phyloP scores from a whole-genome alignment of 2,888 invertebrate genomes.

The Gasteruption jaculator region DNA sequence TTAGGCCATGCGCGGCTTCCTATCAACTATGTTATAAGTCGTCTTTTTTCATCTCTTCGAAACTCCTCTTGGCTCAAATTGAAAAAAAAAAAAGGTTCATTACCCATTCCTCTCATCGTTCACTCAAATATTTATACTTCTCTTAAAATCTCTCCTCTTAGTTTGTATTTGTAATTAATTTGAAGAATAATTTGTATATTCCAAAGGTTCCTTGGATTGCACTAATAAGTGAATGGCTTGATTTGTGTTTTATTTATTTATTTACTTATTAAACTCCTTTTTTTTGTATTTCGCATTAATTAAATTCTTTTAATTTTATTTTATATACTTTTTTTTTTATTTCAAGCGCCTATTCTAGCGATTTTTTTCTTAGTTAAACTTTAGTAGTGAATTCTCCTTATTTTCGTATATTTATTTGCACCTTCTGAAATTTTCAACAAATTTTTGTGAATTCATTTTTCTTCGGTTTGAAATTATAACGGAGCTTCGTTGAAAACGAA shows the following conservation, averaged over 20 bases:
- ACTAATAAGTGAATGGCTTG: constrained; percentile 16
- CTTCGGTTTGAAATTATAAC: too few species aligned
- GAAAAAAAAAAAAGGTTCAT: constrained; percentile 35
- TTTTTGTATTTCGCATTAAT: constrained; percentile 41
- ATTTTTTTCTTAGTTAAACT: constrained; percentile 34
- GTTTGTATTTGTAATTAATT: too few species aligned
- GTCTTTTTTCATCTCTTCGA: too few species aligned
- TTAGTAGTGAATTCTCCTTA: constrained; percentile 16
- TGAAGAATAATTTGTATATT: too few species aligned
- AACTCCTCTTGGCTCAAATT: constrained; percentile 49
- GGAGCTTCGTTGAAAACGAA: too few species aligned
- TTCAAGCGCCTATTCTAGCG: constrained; percentile 49
- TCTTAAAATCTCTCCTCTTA: too few species aligned
- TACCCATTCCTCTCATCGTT: not conserved
- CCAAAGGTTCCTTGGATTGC: too few species aligned
- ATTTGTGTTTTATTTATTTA: constrained; percentile 25
- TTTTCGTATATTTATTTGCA: too few species aligned
- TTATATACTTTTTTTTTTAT: constrained; percentile 32
- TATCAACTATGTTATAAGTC: constrained; percentile 49
- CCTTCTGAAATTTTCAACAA: too few species aligned
- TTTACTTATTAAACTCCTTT: constrained; percentile 40
- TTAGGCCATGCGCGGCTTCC: constrained; percentile 52
- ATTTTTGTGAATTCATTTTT: too few species aligned
- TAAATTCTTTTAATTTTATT: constrained; percentile 42
- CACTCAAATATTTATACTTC: constrained; percentile 12